Percentiles rank a stretch among this genome's conserved stretches.
Evolutionary conservation across 2,797 vertebrate genomes (phyloP).

Genomic region (Orestias chungarensis): DNA sequence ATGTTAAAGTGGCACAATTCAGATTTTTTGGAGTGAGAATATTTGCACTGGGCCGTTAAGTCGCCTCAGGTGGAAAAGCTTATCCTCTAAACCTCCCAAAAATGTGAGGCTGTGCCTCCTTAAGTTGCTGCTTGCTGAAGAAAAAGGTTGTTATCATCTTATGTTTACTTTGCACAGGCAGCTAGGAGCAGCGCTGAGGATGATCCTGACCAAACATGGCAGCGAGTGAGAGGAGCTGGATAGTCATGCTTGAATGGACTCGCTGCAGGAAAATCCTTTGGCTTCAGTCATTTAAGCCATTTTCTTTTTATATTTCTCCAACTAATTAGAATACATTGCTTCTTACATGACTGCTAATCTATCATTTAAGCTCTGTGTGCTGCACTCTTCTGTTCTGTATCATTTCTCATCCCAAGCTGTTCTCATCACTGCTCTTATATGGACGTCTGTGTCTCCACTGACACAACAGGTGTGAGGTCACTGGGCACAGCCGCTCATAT

Average conservation of each 20-base stretch:
- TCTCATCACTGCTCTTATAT: slow-evolving; percentile 53
- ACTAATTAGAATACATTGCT: too few species aligned
- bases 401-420: slow-evolving; percentile 34
- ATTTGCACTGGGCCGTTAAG: too few species aligned
- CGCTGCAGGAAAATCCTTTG: slow-evolving; percentile 16
- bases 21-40: too few species aligned
- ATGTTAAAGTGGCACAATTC: too few species aligned
- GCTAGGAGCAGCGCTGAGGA: slow-evolving; percentile 47
- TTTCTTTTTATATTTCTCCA: too few species aligned
- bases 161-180: slow-evolving; percentile 62
- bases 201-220: slow-evolving; percentile 81
- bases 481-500: slow-evolving; percentile 45
- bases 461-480: slow-evolving; percentile 73
- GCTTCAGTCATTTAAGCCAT: background rate
- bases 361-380: background rate
- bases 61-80: too few species aligned
- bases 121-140: slow-evolving; percentile 23
- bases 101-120: slow-evolving; percentile 17
- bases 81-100: too few species aligned
- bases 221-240: slow-evolving; percentile 36
- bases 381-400: slow-evolving; percentile 7
- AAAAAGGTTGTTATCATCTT: slow-evolving; percentile 42
- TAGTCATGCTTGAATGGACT: slow-evolving; percentile 24
- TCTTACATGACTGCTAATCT: too few species aligned
- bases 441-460: slow-evolving; percentile 37